Conservation (phyloP, 2,113 vertebrate genomes). For the Hypanus sabinus region DNA sequence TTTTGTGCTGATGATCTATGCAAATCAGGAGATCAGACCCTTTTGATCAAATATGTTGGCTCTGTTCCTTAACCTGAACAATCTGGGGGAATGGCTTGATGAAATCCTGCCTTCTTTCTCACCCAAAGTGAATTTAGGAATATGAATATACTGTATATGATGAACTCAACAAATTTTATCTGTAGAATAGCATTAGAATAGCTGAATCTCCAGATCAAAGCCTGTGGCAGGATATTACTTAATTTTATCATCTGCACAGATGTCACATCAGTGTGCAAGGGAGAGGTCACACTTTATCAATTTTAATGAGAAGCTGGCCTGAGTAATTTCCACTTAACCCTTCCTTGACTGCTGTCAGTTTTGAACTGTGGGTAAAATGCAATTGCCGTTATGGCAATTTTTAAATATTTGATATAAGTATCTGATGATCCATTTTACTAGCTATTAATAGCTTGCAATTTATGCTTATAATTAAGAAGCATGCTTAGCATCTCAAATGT, state of each 20-base stretch:
- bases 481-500: neutral
- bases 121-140: neutral
- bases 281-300: constrained; percentile 2
- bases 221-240: neutral
- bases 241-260: neutral
- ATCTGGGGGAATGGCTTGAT: neutral
- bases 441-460: neutral
- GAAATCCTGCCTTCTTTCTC: neutral
- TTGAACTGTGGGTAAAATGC: neutral
- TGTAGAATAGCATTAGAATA: neutral
- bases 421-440: neutral
- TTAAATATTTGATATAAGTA: neutral
- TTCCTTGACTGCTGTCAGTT: neutral
- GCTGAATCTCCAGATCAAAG: neutral
- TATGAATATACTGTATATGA: neutral
- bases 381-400: neutral
- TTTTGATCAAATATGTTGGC: neutral
- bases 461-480: neutral
- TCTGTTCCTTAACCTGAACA: too few species aligned
- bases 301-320: constrained; percentile 4
- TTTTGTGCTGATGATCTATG: neutral
- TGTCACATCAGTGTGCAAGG: neutral
- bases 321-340: constrained; percentile 9
- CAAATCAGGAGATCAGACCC: neutral
- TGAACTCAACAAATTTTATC: neutral